These are phyloP conservation scores for Hucho hucho DNA, from an alignment of 2,113 vertebrate species.

Conservation along the genomic window DNA sequence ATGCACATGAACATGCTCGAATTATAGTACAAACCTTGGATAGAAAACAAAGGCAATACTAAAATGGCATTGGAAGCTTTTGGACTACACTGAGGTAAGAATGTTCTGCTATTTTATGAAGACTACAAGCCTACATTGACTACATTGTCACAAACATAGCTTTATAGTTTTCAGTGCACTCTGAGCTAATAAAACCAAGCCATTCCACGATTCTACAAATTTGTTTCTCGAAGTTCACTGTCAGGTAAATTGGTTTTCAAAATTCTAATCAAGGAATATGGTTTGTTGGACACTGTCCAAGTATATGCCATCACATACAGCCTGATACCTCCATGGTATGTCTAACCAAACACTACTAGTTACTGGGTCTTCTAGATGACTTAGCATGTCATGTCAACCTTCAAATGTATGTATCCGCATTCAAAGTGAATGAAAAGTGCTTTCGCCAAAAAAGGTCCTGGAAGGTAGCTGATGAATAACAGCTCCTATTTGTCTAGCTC, in stretches of 20 bases:
- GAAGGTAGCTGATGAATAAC: slow-evolving; percentile 49
- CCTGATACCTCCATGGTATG: slow-evolving; percentile 5
- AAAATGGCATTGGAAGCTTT: slow-evolving; percentile 34
- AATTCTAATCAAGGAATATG: neutral
- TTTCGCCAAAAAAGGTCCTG: slow-evolving; percentile 21
- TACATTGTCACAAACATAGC: neutral
- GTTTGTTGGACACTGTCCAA: slow-evolving; percentile 10
- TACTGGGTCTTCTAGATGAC: slow-evolving; percentile 2
- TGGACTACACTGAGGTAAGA: slow-evolving; percentile 18
- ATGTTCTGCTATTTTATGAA: slow-evolving; percentile 6
- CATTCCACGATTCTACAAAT: neutral
- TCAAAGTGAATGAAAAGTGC: slow-evolving; percentile 14
- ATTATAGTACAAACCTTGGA: slow-evolving; percentile 11
- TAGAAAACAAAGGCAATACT: slow-evolving; percentile 48
- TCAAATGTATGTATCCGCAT: slow-evolving; percentile 18
- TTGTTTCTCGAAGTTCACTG: slow-evolving; percentile 3
- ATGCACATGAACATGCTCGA: slow-evolving; percentile 16
- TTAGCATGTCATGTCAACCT: neutral
- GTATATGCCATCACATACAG: slow-evolving; percentile 11
- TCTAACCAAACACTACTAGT: slow-evolving; percentile 2
- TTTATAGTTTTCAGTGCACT: slow-evolving; percentile 12
- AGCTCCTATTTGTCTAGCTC: slow-evolving; percentile 14
- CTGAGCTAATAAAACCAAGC: neutral
- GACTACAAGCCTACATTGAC: slow-evolving; percentile 15
- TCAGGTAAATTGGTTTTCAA: neutral